phyloP scores from a whole-genome alignment of 2,888 invertebrate genomes.

The Osmoderma eremita region DNA sequence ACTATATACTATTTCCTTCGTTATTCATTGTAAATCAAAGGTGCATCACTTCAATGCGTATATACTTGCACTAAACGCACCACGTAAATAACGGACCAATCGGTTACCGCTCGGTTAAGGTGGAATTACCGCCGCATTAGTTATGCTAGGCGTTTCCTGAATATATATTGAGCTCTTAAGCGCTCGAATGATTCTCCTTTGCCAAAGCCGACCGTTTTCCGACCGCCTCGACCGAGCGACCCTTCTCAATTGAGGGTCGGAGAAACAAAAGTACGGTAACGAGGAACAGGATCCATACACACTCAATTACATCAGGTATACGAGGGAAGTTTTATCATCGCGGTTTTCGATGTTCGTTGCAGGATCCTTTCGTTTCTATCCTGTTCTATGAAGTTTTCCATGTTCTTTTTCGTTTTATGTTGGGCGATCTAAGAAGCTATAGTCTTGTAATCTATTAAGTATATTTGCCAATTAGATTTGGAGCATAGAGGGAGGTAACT shows the following conservation, averaged over 20 bases:
- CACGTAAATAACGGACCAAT: too few species aligned
- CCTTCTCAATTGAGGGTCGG: not conserved
- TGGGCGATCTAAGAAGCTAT: too few species aligned
- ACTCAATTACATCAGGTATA: slow-evolving; percentile 35
- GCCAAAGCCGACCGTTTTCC: not conserved
- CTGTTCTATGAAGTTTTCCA: too few species aligned
- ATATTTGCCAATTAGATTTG: too few species aligned
- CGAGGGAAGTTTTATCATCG: not conserved
- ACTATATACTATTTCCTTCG: too few species aligned
- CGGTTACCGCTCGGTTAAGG: not conserved
- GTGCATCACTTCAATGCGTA: too few species aligned
- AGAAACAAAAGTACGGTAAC: slow-evolving; percentile 19
- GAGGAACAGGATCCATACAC: slow-evolving; percentile 13
- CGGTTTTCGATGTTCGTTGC: not conserved
- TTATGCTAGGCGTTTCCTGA: slow-evolving; percentile 24
- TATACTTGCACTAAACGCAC: too few species aligned
- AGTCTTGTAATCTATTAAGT: too few species aligned
- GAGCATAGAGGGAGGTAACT: too few species aligned
- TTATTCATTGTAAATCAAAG: too few species aligned
- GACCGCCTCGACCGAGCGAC: not conserved
- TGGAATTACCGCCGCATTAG: slow-evolving; percentile 21
- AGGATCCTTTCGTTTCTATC: too few species aligned
- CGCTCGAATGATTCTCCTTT: slow-evolving; percentile 10
- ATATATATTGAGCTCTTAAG: slow-evolving; percentile 22
- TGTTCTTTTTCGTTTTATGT: too few species aligned